Conservation (phyloP, 2,888 invertebrate genomes). For the Mimachlamys varia region DNA sequence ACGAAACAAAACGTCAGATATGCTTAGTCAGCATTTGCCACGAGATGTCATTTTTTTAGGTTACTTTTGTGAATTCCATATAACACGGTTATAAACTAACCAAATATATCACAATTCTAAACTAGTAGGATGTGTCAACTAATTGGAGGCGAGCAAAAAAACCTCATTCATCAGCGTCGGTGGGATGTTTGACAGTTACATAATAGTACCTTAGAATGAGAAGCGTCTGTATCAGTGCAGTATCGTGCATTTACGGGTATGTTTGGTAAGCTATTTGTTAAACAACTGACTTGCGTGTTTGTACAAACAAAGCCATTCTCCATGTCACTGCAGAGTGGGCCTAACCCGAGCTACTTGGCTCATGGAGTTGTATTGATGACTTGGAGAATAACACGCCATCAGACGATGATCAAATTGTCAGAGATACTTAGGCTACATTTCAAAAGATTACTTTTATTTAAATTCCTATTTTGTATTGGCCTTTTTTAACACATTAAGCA, state of each 20-base stretch:
- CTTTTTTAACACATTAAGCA: neutral
- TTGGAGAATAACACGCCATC: neutral
- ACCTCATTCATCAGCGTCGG: neutral
- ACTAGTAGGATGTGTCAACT: neutral
- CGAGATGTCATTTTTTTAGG: neutral
- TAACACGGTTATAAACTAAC: neutral
- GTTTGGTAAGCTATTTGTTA: neutral
- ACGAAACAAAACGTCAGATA: too few relatives aligned
- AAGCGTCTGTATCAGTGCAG: conserved; percentile 17
- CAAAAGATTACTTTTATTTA: conserved; percentile 17
- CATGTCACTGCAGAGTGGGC: neutral
- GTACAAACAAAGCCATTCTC: neutral
- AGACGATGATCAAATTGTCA: conserved; percentile 11
- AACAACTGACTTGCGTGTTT: conserved; percentile 22
- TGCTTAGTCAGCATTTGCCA: too few relatives aligned
- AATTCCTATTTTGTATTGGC: neutral
- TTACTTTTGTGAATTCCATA: neutral
- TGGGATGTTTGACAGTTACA: neutral
- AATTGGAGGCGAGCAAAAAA: neutral
- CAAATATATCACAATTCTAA: neutral
- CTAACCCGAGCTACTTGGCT: neutral
- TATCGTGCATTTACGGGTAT: neutral
- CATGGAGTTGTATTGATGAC: neutral
- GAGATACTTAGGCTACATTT: conserved; percentile 21
- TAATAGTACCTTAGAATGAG: neutral